Evolutionary conservation across 2,113 vertebrate genomes (phyloP).

Genomic region (Notechis scutatus): DNA sequence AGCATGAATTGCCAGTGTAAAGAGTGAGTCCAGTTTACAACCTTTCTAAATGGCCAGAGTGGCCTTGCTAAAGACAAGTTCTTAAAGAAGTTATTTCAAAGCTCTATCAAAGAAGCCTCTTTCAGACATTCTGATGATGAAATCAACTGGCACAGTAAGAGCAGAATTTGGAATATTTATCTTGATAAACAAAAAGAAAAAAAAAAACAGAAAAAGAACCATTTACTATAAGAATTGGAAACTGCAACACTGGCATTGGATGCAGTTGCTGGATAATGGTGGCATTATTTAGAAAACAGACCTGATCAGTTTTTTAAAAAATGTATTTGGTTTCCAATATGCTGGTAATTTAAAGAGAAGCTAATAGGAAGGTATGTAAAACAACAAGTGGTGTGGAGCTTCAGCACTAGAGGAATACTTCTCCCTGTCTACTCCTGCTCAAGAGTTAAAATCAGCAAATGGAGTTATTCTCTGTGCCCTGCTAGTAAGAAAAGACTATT

Average conservation of each 20-base stretch:
- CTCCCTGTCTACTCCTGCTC: background rate
- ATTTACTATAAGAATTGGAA: background rate
- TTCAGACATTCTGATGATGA: background rate
- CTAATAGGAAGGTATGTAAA: background rate
- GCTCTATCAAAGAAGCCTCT: background rate
- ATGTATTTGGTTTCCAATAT: background rate
- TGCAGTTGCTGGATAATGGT: background rate
- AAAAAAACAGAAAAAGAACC: background rate
- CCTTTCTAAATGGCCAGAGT: background rate
- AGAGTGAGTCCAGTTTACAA: background rate
- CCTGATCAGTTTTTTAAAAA: background rate
- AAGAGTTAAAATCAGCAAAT: background rate
- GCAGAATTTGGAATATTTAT: background rate
- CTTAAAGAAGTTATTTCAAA: background rate
- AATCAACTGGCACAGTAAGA: background rate
- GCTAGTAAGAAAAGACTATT: background rate
- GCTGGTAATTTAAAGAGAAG: background rate
- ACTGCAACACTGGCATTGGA: background rate
- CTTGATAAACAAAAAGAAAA: background rate
- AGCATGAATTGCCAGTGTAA: background rate
- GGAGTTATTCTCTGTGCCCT: background rate
- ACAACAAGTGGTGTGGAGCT: background rate
- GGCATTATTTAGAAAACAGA: background rate
- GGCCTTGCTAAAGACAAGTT: background rate
- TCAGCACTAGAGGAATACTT: background rate